phyloP scores from a whole-genome alignment of 2,888 invertebrate species.

The Byasa hedistus region DNA sequence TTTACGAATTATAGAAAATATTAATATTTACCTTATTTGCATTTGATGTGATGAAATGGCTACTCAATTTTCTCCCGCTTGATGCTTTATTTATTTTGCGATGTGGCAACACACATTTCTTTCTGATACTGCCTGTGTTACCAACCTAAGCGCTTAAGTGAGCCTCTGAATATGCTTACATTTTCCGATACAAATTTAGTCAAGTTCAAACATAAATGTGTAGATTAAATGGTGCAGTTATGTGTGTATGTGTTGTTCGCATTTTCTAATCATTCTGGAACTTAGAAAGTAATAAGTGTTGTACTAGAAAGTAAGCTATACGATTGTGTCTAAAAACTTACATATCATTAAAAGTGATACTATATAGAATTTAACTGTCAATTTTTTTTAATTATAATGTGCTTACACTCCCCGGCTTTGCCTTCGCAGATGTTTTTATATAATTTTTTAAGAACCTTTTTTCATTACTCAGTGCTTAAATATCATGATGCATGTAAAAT shows the following conservation, averaged over 20 bases:
- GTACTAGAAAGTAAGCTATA: constrained; percentile 45
- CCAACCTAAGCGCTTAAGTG: neutral
- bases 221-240: neutral
- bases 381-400: constrained; percentile 33
- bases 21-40: neutral
- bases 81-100: constrained; percentile 1
- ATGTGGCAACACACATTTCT: neutral
- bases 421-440: neutral
- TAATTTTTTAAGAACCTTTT: too few relatives aligned
- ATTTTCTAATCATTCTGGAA: too few relatives aligned
- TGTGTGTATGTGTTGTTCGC: too few relatives aligned
- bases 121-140: neutral
- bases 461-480: too few relatives aligned
- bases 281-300: neutral
- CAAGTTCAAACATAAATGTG: neutral
- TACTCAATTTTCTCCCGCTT: neutral
- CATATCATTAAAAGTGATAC: constrained; percentile 65
- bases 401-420: neutral
- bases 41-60: too few relatives aligned
- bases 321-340: constrained; percentile 61
- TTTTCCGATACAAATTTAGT: neutral
- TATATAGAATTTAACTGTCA: constrained; percentile 46
- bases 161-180: neutral
- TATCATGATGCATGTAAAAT: too few relatives aligned
- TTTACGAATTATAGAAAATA: neutral